These are phyloP conservation scores for Heliopora coerulea DNA, from an alignment of 92 coral and sea anemone species.

Conservation along the genomic window DNA sequence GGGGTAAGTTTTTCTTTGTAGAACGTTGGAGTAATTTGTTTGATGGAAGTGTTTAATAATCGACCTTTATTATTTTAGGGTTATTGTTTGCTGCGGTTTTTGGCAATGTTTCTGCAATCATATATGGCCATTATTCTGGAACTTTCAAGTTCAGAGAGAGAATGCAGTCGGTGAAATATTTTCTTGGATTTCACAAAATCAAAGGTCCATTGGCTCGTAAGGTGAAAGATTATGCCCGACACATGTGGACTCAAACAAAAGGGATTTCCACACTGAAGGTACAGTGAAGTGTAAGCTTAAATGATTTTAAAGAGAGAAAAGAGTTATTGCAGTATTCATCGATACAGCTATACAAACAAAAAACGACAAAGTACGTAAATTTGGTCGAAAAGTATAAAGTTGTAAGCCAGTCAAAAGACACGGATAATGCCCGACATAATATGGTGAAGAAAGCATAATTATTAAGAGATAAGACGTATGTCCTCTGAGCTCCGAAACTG, in stretches of 20 bases:
- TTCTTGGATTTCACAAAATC: conserved; percentile 82
- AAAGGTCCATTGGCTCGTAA: conserved; percentile 92
- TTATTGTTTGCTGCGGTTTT: conserved; percentile 97
- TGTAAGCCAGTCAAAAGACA: no score
- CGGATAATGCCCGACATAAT: no score
- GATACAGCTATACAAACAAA: no score
- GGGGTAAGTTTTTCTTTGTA: conserved; percentile 61
- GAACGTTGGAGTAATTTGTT: background rate
- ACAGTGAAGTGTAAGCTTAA: no score
- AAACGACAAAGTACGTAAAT: no score
- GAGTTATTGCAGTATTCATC: no score
- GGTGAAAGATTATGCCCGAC: conserved; percentile 91
- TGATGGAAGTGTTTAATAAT: background rate
- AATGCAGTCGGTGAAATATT: conserved; percentile 85
- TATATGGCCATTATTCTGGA: conserved; percentile 97
- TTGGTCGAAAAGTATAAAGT: no score
- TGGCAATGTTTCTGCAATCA: conserved; percentile 98
- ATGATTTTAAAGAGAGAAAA: no score
- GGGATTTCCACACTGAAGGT: conserved; percentile 96
- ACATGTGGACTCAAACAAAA: conserved; percentile 98
- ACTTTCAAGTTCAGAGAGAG: conserved; percentile 94
- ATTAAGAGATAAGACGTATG: no score
- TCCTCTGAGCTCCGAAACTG: no score
- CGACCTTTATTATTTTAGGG: conserved; percentile 48
- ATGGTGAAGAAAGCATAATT: no score